These are phyloP conservation scores for Leptinotarsa defecta DNA, from an alignment of 1,140 invertebrate genomes.

Conservation along the genomic window DNA sequence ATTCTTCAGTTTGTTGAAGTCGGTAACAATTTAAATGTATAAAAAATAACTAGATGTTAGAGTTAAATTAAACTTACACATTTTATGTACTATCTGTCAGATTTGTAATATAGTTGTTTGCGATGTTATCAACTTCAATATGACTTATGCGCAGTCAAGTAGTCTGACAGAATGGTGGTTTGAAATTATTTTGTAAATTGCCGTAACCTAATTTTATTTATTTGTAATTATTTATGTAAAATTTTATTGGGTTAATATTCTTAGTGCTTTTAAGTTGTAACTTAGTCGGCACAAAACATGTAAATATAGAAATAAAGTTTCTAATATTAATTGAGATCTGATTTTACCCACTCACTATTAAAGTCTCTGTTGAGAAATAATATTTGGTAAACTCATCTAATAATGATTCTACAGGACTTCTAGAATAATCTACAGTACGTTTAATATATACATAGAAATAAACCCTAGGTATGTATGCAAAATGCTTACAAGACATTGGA, in stretches of 20 bases:
- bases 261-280: slow-evolving; percentile 48
- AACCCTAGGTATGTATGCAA: too few species aligned
- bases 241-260: slow-evolving; percentile 45
- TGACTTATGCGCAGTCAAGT: neutral
- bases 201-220: slow-evolving; percentile 35
- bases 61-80: neutral
- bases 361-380: too few species aligned
- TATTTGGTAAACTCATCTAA: too few species aligned
- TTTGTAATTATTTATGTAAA: slow-evolving; percentile 41
- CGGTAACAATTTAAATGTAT: neutral
- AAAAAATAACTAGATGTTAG: slow-evolving; percentile 5
- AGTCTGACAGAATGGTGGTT: slow-evolving; percentile 7
- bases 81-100: slow-evolving; percentile 12
- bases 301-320: slow-evolving; percentile 49
- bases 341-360: neutral
- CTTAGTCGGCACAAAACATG: slow-evolving; percentile 48
- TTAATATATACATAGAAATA: too few species aligned
- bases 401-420: neutral
- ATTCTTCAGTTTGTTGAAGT: neutral
- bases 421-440: too few species aligned
- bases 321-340: slow-evolving; percentile 24
- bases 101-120: slow-evolving; percentile 4
- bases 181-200: slow-evolving; percentile 15
- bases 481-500: too few species aligned
- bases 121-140: neutral